A percentile compares a stretch with the other conserved stretches of the same genome.
Conservation (phyloP, 2,113 vertebrate genomes). For the Colius striatus region DNA sequence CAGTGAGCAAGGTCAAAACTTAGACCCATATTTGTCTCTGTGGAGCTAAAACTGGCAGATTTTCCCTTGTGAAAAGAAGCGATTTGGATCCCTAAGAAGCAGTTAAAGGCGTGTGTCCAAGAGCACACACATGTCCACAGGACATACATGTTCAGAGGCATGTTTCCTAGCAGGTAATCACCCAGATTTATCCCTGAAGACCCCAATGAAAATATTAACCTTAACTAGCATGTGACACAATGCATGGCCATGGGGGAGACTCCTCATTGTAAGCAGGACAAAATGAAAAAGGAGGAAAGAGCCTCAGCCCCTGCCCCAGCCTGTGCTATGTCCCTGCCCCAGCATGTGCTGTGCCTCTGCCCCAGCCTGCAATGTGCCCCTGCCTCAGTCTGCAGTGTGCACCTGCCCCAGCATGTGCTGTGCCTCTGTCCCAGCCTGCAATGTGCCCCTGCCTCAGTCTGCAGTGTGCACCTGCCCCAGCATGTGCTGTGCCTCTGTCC, state of each 20-base stretch:
- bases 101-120: not conserved
- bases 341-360: too few relatives aligned
- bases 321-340: too few relatives aligned
- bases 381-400: too few relatives aligned
- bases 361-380: not conserved
- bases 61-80: not conserved
- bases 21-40: not conserved
- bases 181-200: not conserved
- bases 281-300: not conserved
- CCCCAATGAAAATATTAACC: not conserved
- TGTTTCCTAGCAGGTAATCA: too few relatives aligned
- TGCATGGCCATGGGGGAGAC: not conserved
- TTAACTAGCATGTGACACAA: fast-evolving
- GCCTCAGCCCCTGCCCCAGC: not conserved
- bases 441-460: not conserved
- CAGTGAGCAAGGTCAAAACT: not conserved
- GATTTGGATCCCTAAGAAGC: fast-evolving
- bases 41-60: not conserved
- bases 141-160: too few relatives aligned
- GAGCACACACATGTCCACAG: too few relatives aligned
- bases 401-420: too few relatives aligned
- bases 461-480: too few relatives aligned
- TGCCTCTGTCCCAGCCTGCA: not conserved
- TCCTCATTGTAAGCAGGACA: not conserved
- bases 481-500: too few relatives aligned